Evolutionary conservation across 2,888 invertebrate genomes (phyloP).

Genomic region (Autographa pulchrina): DNA sequence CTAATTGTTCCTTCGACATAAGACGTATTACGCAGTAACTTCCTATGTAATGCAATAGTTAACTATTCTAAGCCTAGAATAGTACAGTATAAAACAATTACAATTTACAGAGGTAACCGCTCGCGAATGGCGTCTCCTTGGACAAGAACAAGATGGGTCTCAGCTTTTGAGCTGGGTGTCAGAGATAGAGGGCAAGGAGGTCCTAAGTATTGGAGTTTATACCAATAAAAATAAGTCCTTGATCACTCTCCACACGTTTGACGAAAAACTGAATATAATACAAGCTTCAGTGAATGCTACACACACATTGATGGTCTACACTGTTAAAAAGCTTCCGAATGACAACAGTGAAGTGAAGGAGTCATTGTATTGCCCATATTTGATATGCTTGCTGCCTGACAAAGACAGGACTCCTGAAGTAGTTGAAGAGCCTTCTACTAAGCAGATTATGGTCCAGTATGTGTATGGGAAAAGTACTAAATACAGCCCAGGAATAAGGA

Average conservation of each 20-base stretch:
- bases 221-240: constrained; percentile 90
- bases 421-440: constrained; percentile 89
- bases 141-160: constrained; percentile 94
- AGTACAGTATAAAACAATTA: constrained; percentile 16
- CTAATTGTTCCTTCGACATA: neutral
- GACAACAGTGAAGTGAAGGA: constrained; percentile 73
- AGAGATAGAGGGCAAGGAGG: constrained; percentile 68
- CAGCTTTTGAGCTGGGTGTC: constrained; percentile 92
- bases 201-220: constrained; percentile 90
- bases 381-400: constrained; percentile 89
- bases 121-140: constrained; percentile 94
- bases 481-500: constrained; percentile 84
- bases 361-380: constrained; percentile 90
- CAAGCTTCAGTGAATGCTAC: constrained; percentile 94
- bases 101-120: constrained; percentile 89
- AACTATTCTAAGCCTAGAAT: neutral
- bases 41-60: constrained; percentile 5
- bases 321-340: constrained; percentile 88
- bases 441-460: constrained; percentile 95
- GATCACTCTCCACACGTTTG: constrained; percentile 90
- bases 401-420: constrained; percentile 75
- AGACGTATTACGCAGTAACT: constrained; percentile 20
- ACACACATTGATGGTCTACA: constrained; percentile 91
- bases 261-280: constrained; percentile 91
- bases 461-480: constrained; percentile 90